Conservation (phyloP, 2,113 vertebrate species). For the Ardeotis arabs region DNA sequence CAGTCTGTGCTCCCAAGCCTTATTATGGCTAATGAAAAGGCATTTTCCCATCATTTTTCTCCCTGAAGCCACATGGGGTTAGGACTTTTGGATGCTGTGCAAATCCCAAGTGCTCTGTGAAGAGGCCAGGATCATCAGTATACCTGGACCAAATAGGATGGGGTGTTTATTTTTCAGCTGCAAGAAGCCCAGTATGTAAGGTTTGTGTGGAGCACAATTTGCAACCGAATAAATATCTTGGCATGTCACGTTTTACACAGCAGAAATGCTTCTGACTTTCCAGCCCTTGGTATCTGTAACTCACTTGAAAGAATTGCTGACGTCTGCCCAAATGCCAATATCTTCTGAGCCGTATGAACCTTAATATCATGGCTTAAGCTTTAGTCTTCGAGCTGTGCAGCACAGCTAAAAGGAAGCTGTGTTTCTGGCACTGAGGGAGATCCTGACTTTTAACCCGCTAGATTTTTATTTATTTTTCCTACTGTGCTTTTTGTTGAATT, state of each 20-base stretch:
- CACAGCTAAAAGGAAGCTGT: neutral
- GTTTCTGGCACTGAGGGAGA: neutral
- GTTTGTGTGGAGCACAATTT: neutral
- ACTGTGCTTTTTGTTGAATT: neutral
- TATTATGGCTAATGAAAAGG: neutral
- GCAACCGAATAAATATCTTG: neutral
- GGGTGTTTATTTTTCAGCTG: neutral
- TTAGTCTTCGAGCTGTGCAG: neutral
- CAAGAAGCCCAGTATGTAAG: neutral
- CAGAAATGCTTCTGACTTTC: conserved; percentile 24
- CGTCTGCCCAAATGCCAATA: conserved; percentile 38
- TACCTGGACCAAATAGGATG: neutral
- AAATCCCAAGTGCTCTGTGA: neutral
- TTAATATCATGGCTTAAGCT: conserved; percentile 33
- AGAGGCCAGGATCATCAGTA: neutral
- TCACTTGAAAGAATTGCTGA: conserved; percentile 44
- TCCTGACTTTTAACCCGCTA: conserved; percentile 22
- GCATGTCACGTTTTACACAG: neutral
- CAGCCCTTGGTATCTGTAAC: conserved; percentile 14
- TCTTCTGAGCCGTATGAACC: neutral
- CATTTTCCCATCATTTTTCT: neutral
- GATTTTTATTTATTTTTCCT: conserved; percentile 26
- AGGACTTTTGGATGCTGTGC: neutral
- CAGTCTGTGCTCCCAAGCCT: neutral
- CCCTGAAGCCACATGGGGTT: neutral